Percentiles rank a stretch among this genome's conserved stretches.
phyloP scores from a whole-genome alignment of 2,888 invertebrate species.

The Chloroclystis v-ata region DNA sequence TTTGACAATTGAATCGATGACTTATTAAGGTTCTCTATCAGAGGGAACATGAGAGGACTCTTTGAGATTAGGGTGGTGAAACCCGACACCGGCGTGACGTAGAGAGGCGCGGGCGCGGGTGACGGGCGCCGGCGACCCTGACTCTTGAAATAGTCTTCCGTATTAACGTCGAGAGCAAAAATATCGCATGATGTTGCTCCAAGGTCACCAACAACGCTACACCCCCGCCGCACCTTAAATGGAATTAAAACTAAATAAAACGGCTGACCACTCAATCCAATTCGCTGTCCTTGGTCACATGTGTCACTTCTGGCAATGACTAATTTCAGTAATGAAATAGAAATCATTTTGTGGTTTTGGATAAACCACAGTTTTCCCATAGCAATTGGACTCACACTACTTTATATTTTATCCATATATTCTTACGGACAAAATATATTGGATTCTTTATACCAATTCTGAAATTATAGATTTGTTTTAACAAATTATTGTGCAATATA shows the following conservation, averaged over 20 bases:
- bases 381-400: no score
- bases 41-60: conserved; percentile 7
- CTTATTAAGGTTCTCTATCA: conserved; percentile 3
- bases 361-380: neutral
- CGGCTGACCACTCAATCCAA: conserved; percentile 23
- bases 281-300: conserved; percentile 26
- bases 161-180: conserved; percentile 72
- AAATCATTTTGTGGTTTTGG: neutral
- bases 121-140: conserved; percentile 68
- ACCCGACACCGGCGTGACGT: conserved; percentile 53
- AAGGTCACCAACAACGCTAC: conserved; percentile 50
- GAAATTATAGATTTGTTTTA: no score
- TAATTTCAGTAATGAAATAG: neutral
- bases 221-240: conserved; percentile 55
- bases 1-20: neutral
- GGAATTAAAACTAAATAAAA: conserved; percentile 50
- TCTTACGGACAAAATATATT: no score
- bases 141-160: conserved; percentile 79
- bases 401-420: no score
- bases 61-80: conserved; percentile 40
- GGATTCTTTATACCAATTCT: no score
- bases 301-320: conserved; percentile 25
- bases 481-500: neutral
- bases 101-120: conserved; percentile 52
- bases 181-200: conserved; percentile 72